Conservation (phyloP, 2,888 invertebrate genomes). For the Hybos culiciformis region DNA sequence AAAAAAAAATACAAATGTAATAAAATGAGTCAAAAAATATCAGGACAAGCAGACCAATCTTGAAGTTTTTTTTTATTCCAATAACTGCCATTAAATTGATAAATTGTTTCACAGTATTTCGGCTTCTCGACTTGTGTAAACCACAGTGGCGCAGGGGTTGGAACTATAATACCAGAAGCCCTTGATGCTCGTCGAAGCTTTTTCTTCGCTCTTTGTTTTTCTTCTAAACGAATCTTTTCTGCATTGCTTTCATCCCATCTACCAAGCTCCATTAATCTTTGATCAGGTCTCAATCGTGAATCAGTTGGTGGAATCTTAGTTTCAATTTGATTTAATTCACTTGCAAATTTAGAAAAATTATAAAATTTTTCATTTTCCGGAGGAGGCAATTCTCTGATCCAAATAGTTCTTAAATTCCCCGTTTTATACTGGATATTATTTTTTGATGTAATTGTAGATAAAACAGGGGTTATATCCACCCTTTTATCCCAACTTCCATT, state of each 20-base stretch:
- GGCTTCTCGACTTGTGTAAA: conserved; percentile 73
- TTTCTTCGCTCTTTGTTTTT: conserved; percentile 76
- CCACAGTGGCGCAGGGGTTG: conserved; percentile 69
- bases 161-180: conserved; percentile 64
- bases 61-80: conserved; percentile 81
- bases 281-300: conserved; percentile 84
- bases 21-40: conserved; percentile 59
- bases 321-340: conserved; percentile 93
- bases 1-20: too few species aligned
- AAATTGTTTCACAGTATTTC: conserved; percentile 47
- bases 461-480: conserved; percentile 88
- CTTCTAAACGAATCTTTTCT: conserved; percentile 59
- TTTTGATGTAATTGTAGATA: conserved; percentile 45
- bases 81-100: conserved; percentile 77
- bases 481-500: conserved; percentile 90
- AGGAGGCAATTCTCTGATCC: conserved; percentile 71
- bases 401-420: conserved; percentile 68
- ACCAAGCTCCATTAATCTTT: conserved; percentile 93
- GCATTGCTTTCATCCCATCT: conserved; percentile 82
- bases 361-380: conserved; percentile 46
- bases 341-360: conserved; percentile 87
- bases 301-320: conserved; percentile 90
- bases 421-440: conserved; percentile 88
- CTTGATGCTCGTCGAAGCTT: conserved; percentile 79
- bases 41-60: conserved; percentile 85